Evolutionary conservation across 2,888 invertebrate genomes (phyloP).

Genomic region (Myathropa florea): DNA sequence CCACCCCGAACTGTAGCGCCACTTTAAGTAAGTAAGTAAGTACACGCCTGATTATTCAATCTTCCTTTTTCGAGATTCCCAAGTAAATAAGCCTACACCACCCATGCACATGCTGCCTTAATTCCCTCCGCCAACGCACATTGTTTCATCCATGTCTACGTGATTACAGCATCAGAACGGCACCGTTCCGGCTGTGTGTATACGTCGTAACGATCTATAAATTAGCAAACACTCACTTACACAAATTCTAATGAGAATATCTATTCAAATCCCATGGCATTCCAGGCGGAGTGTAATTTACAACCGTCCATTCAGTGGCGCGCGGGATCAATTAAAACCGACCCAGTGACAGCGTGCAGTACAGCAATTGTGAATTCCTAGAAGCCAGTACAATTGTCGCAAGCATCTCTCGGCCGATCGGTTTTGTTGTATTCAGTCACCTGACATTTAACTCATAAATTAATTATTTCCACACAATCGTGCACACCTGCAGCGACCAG

Average conservation of each 20-base stretch:
- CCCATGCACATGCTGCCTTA: slow-evolving; percentile 9
- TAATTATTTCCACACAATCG: slow-evolving; percentile 10
- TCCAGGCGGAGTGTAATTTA: slow-evolving; percentile 8
- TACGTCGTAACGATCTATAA: slow-evolving; percentile 16
- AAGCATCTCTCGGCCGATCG: background rate
- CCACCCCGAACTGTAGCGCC: too few species aligned
- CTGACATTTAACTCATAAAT: slow-evolving; percentile 29
- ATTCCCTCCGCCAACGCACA: slow-evolving; percentile 12
- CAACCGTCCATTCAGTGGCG: background rate
- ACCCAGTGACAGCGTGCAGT: background rate
- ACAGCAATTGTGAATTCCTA: slow-evolving; percentile 17
- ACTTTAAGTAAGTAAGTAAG: slow-evolving; percentile 10
- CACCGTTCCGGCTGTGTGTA: slow-evolving; percentile 1
- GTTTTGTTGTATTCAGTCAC: background rate
- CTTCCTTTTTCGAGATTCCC: background rate
- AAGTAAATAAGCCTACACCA: background rate
- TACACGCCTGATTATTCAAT: background rate
- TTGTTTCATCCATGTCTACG: background rate
- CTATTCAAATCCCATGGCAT: background rate
- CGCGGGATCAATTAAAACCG: slow-evolving; percentile 17
- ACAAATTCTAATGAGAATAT: slow-evolving; percentile 28
- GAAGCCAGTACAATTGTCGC: background rate
- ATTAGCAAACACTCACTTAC: slow-evolving; percentile 25
- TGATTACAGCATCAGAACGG: slow-evolving; percentile 35
- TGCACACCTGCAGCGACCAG: background rate